Evolutionary conservation across 2,888 invertebrate species (phyloP), one percentile per base, ranked within the genome.

Genomic region (Morpho helenor): DNA sequence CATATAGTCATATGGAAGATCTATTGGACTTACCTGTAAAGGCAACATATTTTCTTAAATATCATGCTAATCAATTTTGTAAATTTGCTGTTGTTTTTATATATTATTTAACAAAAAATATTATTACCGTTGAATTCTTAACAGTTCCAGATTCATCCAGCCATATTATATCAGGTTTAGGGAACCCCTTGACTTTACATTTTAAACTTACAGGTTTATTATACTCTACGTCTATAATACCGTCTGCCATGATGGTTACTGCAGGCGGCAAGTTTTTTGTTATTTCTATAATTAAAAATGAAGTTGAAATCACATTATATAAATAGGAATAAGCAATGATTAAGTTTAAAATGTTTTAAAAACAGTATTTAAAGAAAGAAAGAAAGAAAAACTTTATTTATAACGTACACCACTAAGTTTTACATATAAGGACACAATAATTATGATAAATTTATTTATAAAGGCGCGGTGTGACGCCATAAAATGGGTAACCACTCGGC

Each of bases 121-220:
- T 16, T 8, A 46, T 60, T 61, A 65, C 61, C 52, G 45, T 40
- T 16, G 63, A 40, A 23, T 47, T 5, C 40, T 42, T 43, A 16
- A 23, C 16, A 8, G 9, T 16, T 8, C 57, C 61, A 10, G 43
- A 45, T 16, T 66, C 66, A 56, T 77, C 73, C 9, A 65, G 49
- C 85, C 85, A 85, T 40, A 65, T 53, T 2, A 82, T 68, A 4
- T 66, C 55, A 3, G 85, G 82, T 55, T 72, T 68, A 0, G 85
- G 85, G 47, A 73, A 80, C 0, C 71, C 82, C 10, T 66, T 70
- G 1, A 81, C 72, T 63, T 71, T 76, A 57, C 85, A 85, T 49
- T 68, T 70, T 7, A 85, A 42, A 9, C 70, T 66, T 5, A 82
- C 31, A 0, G 73, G 61, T 42, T 65, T 51, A n/a, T 68, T 61